These are phyloP conservation scores for Lepidochrysops patricia DNA, from an alignment of 2,888 invertebrate genomes.

Conservation along the genomic window DNA sequence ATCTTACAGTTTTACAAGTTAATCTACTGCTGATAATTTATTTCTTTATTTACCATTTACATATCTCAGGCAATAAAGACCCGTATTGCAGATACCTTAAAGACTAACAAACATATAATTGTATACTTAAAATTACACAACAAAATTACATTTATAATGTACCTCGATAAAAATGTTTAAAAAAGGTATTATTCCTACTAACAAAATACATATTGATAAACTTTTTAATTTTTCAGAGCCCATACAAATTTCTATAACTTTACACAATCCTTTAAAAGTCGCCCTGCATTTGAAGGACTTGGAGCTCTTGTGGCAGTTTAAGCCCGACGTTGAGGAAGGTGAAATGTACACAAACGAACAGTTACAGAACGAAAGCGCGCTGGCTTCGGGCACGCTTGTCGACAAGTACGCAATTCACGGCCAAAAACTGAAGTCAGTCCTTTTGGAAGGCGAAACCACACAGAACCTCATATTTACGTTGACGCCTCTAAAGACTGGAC, in stretches of 20 bases:
- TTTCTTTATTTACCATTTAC: too few species aligned
- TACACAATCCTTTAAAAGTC: constrained; percentile 85
- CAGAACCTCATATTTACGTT: constrained; percentile 80
- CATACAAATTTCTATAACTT: constrained; percentile 83
- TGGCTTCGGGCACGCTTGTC: constrained; percentile 39
- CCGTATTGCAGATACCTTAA: too few species aligned
- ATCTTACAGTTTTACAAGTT: too few species aligned
- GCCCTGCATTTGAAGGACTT: constrained; percentile 80
- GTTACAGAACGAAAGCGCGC: constrained; percentile 47
- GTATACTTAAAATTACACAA: too few species aligned
- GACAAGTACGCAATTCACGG: constrained; percentile 69
- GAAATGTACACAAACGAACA: constrained; percentile 32
- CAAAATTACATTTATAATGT: too few species aligned
- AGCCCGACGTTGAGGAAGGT: constrained; percentile 33
- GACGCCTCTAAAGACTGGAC: constrained; percentile 83
- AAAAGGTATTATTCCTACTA: too few species aligned
- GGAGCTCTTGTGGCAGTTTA: constrained; percentile 82
- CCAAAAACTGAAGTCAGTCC: constrained; percentile 69
- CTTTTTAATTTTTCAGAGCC: constrained; percentile 82
- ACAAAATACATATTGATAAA: too few species aligned
- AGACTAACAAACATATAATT: too few species aligned
- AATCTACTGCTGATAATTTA: too few species aligned
- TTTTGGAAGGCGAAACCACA: constrained; percentile 74
- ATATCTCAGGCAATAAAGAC: too few species aligned
- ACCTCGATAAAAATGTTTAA: too few species aligned